phyloP scores from a whole-genome alignment of 2,113 vertebrate genomes.

The Poeciliopsis occidentalis region DNA sequence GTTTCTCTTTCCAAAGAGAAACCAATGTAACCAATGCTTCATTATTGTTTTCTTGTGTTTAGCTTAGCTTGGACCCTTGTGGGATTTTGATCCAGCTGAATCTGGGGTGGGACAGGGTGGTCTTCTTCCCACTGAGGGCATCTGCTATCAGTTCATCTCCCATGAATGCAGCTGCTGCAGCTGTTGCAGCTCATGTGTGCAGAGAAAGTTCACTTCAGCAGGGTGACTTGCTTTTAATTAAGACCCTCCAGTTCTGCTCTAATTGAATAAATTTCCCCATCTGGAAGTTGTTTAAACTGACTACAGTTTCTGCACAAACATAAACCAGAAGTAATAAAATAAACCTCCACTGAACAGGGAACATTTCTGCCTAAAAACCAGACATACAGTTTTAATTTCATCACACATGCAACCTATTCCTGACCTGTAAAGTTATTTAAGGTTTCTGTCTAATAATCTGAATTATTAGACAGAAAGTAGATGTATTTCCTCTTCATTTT shows the following conservation, averaged over 20 bases:
- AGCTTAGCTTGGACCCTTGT: conserved; percentile 14
- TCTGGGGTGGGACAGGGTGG: conserved; percentile 22
- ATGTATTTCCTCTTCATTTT: too few species aligned
- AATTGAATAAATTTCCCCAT: conserved; percentile 29
- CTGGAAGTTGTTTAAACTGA: conserved; percentile 29
- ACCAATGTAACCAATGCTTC: not conserved
- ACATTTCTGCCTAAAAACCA: conserved; percentile 7
- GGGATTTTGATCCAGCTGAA: conserved; percentile 40
- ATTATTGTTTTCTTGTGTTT: not conserved
- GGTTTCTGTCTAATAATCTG: not conserved
- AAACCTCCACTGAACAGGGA: conserved; percentile 11
- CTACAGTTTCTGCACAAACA: conserved; percentile 29
- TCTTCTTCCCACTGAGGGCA: conserved; percentile 52
- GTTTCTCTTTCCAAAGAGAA: not conserved
- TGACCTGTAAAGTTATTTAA: conserved; percentile 6
- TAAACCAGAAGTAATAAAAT: not conserved
- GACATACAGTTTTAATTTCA: not conserved
- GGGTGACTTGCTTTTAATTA: conserved; percentile 8
- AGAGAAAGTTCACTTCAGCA: not conserved
- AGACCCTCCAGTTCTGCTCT: not conserved
- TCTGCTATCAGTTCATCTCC: conserved; percentile 55
- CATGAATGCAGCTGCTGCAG: conserved; percentile 57
- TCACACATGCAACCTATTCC: conserved; percentile 12
- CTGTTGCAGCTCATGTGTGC: conserved; percentile 31
- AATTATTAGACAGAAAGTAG: too few species aligned